Evolutionary conservation across 2,113 vertebrate genomes (phyloP).

Genomic region (Rattus rattus): DNA sequence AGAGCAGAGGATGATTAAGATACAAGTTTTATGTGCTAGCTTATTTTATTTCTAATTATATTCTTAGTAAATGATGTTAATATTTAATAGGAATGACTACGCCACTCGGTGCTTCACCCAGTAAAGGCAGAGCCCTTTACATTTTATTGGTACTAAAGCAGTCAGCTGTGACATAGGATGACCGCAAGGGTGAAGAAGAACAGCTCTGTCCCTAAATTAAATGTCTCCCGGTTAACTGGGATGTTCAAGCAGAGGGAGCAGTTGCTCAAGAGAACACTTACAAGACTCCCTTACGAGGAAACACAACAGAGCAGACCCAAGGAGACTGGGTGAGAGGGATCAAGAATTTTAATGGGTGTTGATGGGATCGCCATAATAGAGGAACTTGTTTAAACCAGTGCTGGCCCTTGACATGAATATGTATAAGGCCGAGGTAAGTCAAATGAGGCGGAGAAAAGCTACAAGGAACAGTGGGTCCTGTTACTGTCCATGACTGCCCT

Average conservation of each 20-base stretch:
- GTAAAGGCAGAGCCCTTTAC: constrained; percentile 72
- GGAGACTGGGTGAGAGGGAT: neutral
- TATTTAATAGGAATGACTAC: constrained; percentile 80
- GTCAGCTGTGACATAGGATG: constrained; percentile 73
- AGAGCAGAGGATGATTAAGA: constrained; percentile 73
- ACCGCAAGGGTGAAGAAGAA: constrained; percentile 67
- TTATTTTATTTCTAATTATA: constrained; percentile 81
- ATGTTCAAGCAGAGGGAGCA: constrained; percentile 27
- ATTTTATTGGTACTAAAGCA: constrained; percentile 81
- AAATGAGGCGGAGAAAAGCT: neutral
- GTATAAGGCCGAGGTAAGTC: neutral
- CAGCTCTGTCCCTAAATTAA: constrained; percentile 63
- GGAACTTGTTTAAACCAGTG: constrained; percentile 14
- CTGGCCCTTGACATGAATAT: neutral
- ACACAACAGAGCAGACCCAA: constrained; percentile 58
- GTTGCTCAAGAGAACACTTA: constrained; percentile 59
- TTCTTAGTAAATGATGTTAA: constrained; percentile 76
- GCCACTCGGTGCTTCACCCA: constrained; percentile 59
- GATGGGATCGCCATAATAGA: constrained; percentile 36
- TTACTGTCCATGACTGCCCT: neutral
- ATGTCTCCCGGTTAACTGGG: constrained; percentile 63
- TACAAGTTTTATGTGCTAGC: constrained; percentile 66
- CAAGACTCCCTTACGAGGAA: constrained; percentile 49
- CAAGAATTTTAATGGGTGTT: constrained; percentile 51
- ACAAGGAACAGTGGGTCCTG: neutral